These are phyloP conservation scores for Pseudochaenichthys georgianus DNA, from an alignment of 2,797 vertebrate genomes.

Conservation along the genomic window DNA sequence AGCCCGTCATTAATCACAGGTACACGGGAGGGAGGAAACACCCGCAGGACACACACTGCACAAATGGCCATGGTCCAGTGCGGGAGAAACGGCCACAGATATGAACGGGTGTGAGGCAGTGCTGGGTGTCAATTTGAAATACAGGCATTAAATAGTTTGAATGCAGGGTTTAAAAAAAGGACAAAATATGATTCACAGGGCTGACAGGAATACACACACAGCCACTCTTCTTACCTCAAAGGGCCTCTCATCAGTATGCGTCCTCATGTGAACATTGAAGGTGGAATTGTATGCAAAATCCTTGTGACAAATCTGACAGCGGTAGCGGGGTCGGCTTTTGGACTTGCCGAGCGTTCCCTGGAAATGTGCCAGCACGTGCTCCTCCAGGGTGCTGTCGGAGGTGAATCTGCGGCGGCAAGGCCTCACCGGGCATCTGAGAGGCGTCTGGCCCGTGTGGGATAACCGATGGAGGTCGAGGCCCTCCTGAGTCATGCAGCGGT, in stretches of 20 bases:
- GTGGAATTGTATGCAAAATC: constrained; percentile 88
- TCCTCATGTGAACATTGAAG: constrained; percentile 87
- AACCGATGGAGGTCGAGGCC: constrained; percentile 87
- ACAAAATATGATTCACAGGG: constrained; percentile 20
- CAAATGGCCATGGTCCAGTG: constrained; percentile 64
- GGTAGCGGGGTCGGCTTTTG: constrained; percentile 79
- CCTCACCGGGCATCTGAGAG: constrained; percentile 85
- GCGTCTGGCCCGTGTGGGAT: constrained; percentile 88
- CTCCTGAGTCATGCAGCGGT: constrained; percentile 88
- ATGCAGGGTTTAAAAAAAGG: constrained; percentile 8
- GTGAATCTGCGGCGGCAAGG: constrained; percentile 87
- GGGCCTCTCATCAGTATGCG: constrained; percentile 87
- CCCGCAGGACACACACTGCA: constrained; percentile 72
- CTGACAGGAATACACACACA: constrained; percentile 21
- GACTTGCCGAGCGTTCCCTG: constrained; percentile 77
- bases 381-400: constrained; percentile 81
- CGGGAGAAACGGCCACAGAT: constrained; percentile 34
- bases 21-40: constrained; percentile 78
- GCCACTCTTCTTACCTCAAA: constrained; percentile 80
- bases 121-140: constrained; percentile 49
- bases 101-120: constrained; percentile 18
- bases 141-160: constrained; percentile 27
- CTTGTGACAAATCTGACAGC: constrained; percentile 85
- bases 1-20: constrained; percentile 83
- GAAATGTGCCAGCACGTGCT: constrained; percentile 85